Base-by-base conservation (phyloP, 2,113 vertebrate genomes). In the Pionites leucogaster region DNA sequence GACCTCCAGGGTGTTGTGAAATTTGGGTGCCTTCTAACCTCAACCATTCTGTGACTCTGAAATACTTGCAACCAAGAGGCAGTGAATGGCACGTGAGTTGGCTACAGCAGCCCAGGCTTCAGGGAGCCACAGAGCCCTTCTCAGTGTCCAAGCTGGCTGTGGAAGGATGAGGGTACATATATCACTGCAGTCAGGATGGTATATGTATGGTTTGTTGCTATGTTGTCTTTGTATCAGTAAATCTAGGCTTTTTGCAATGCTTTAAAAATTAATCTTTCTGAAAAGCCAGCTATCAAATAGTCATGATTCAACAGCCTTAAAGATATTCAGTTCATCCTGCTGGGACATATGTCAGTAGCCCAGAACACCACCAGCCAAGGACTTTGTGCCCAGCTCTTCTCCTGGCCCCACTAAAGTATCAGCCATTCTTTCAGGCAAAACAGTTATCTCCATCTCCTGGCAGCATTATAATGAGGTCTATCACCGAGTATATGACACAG, bases 111-210 rank as follows among this genome's bases (percentile, higher is more conserved):
- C 13, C 20, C 0, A 0, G n/a, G 41, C 27, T 70, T 88, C 53
- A n/a, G 13, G 19, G 24, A 82, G 67, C 33, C 44, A 33, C 35
- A 76, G 25, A 0, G 0, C 12, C 35, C 47, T 75, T 42, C 25
- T 75, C 25, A 28, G 39, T 35, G 28, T 13, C 17, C 69, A 86
- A 59, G 39, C 9, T 1, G 16, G 6, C 27, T 71, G 39, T 52
- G 52, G 57, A 64, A 52, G 39, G 57, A 37, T 33, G n/a, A 78
- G 25, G 41, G 53, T 13, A 80, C 29, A 11, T 3, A 3, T 10
- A 23, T 16, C 1, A 0, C 65, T 19, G 6, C 57, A n/a, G 14
- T 23, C 2, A 28, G 9, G 24, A 22, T 55, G 47, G 25, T 11
- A 22, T 55, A 42, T 17, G 3, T 17, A 13, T 15, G 41, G 31